Percentiles rank a stretch among this genome's conserved stretches.
These are phyloP conservation scores for Furcifer pardalis DNA, from an alignment of 2,797 vertebrate species.

Conservation along the genomic window DNA sequence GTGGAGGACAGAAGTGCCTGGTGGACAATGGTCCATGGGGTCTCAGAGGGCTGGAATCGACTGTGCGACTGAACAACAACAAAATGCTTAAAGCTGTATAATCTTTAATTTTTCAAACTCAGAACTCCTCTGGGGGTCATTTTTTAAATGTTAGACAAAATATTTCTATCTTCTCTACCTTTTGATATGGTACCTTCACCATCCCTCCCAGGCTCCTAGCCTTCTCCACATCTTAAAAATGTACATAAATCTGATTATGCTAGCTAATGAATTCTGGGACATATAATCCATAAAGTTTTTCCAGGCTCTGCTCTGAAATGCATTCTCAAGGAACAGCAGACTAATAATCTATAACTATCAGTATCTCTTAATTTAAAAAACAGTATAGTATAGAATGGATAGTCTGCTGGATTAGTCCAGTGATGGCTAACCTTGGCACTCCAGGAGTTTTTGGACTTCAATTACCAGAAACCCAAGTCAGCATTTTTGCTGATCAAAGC, in stretches of 20 bases:
- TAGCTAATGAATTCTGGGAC: too few relatives aligned
- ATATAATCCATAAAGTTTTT: neutral
- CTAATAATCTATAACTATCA: constrained; percentile 1
- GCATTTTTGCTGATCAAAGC: too few relatives aligned
- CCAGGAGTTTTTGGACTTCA: too few relatives aligned
- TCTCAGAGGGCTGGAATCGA: too few relatives aligned
- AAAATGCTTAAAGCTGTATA: neutral
- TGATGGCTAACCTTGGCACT: too few relatives aligned
- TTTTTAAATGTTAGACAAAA: neutral
- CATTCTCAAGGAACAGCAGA: neutral
- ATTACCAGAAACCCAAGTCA: too few relatives aligned
- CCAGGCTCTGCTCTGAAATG: neutral
- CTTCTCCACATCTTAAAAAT: neutral
- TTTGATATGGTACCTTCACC: neutral
- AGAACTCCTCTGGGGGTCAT: neutral
- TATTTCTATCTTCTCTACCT: neutral
- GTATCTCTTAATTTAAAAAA: too few relatives aligned
- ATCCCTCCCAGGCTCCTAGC: neutral
- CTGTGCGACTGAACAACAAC: too few relatives aligned
- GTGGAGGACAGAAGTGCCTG: too few relatives aligned
- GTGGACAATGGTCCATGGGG: too few relatives aligned
- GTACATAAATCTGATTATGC: neutral
- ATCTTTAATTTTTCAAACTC: neutral
- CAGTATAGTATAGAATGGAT: too few relatives aligned
- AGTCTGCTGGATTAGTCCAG: too few relatives aligned